Evolutionary conservation across 2,113 vertebrate genomes (phyloP).

Genomic region (Rhea americana): DNA sequence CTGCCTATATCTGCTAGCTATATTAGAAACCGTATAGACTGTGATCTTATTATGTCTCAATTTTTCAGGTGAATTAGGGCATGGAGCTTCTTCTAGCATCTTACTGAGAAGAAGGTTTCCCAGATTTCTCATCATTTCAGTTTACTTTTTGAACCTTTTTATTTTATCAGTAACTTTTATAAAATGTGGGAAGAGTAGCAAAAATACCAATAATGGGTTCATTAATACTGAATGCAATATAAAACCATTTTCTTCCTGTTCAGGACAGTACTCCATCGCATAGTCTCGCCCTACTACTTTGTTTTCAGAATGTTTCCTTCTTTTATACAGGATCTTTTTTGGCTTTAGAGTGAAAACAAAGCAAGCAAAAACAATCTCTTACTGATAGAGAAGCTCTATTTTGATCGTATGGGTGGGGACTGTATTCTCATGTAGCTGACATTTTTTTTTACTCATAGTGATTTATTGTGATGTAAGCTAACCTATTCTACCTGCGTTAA

Average conservation of each 20-base stretch:
- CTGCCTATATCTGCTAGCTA: neutral
- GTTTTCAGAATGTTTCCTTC: neutral
- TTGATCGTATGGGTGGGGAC: neutral
- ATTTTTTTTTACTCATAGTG: neutral
- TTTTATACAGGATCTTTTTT: neutral
- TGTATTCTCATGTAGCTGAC: fast-evolving
- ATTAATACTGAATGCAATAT: neutral
- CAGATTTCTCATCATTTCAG: neutral
- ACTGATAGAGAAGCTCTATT: neutral
- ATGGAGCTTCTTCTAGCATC: neutral
- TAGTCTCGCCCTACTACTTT: neutral
- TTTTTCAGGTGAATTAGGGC: neutral
- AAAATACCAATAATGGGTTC: neutral
- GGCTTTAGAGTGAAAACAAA: neutral
- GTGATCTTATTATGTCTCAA: neutral
- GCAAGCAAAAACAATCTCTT: neutral
- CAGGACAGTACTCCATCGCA: neutral
- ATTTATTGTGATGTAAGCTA: neutral
- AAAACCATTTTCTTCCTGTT: neutral
- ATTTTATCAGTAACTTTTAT: neutral
- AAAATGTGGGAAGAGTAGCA: neutral
- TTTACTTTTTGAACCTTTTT: neutral
- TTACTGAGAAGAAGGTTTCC: neutral
- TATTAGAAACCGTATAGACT: neutral
- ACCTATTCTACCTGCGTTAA: conserved; percentile 25